Evolutionary conservation across 2,113 vertebrate species (phyloP), one percentile per base, ranked within the genome.

Genomic region (Himantopus leucocephalus): DNA sequence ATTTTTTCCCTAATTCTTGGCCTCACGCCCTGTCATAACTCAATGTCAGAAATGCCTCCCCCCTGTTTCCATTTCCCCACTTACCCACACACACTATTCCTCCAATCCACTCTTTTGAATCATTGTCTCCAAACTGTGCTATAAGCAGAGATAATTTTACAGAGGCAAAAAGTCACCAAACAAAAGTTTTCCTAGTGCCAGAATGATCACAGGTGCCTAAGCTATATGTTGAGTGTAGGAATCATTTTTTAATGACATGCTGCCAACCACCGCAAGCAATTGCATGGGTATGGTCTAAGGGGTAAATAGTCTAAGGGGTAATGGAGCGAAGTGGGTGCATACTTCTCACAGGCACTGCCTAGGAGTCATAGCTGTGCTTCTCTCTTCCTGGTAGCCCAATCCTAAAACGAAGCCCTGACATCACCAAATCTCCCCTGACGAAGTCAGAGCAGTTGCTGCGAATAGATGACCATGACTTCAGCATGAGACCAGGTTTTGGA

Each of bases 401-500:
- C 96, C 98, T 98, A 93, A 99, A 99, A 97, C 97, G 99, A 97
- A 99, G 99, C 90, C 98, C 99, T n/a, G 99, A 99, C 95, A 99
- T 99, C 98, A 99, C 99, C 58, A 99, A 99, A 95, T 99, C 99
- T 10, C 98, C 98, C 5, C 97, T 99, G 97, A 99, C 98, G 5
- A 99, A 99, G 94, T 99, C 99, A 27, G 99, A 99, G 93, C 99
- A 99, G 93, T 99, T 99, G 80, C 98, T 99, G 93, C 98, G 99
- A 98, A 99, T 99, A 98, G 99, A 99, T 0, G 99, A 99, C 96
- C 99, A 99, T 2, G 99, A 99, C 72, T 99, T 99, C 97, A 99
- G 99, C 97, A 99, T 99, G 99, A 99, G 99, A 66, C 99, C 99
- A 17, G 99, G 99, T 7, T 99, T 99, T 88, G 99, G 99, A 99